Evolutionary conservation across 2,113 vertebrate species (phyloP).

Genomic region (Gambusia affinis): DNA sequence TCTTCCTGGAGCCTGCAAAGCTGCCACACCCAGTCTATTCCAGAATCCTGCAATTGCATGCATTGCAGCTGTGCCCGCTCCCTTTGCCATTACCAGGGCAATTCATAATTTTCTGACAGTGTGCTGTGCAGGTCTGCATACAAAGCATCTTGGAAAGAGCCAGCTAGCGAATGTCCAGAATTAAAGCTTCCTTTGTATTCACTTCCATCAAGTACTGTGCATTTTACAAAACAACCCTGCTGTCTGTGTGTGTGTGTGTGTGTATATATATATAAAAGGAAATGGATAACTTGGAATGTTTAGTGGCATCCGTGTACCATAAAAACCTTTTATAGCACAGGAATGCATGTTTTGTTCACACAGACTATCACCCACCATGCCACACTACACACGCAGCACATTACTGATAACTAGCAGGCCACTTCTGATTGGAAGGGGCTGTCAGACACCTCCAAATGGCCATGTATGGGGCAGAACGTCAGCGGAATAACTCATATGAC

Average conservation of each 20-base stretch:
- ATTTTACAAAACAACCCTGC: too few relatives aligned
- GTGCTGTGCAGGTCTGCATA: not conserved
- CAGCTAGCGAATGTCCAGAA: not conserved
- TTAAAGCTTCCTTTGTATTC: not conserved
- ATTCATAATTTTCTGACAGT: constrained; percentile 4
- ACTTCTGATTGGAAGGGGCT: constrained; percentile 15
- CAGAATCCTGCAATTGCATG: constrained; percentile 29
- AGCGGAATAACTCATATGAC: constrained; percentile 32
- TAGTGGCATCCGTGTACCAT: too few relatives aligned
- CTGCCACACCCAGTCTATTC: constrained; percentile 64
- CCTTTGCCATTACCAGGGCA: constrained; percentile 1
- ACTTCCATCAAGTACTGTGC: not conserved
- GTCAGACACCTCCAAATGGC: constrained; percentile 22
- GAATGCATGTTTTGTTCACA: constrained; percentile 24
- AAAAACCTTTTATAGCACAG: not conserved
- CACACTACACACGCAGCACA: constrained; percentile 21
- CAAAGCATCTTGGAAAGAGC: constrained; percentile 1
- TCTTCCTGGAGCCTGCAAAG: constrained; percentile 52
- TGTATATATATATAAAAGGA: not conserved
- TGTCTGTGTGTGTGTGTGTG: not conserved
- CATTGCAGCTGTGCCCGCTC: constrained; percentile 22
- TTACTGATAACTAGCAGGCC: constrained; percentile 41
- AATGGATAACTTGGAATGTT: not conserved
- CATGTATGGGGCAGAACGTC: constrained; percentile 47
- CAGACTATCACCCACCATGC: constrained; percentile 39